Percentiles rank a stretch among this genome's conserved stretches.
Conservation (phyloP, 2,888 invertebrate species). For the Homarus gammarus region DNA sequence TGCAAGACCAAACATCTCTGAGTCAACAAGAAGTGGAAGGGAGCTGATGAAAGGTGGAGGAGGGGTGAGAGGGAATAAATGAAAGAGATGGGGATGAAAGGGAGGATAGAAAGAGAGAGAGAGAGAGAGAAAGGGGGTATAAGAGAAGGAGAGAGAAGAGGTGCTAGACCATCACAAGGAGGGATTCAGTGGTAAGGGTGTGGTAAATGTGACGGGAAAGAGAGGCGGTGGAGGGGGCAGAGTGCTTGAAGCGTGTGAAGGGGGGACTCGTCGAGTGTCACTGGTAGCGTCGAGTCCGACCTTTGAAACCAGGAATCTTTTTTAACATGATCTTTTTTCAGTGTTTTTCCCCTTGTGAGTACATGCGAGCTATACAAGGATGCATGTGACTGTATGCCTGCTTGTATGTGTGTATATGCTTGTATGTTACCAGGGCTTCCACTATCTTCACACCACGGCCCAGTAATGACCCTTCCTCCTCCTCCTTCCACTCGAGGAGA, state of each 20-base stretch:
- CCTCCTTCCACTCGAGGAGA: not conserved
- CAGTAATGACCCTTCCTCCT: not conserved
- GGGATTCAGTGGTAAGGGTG: not conserved
- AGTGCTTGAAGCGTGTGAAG: not conserved
- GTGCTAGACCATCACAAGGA: not conserved
- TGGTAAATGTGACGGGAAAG: not conserved
- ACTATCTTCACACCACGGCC: no score
- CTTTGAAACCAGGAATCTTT: no score
- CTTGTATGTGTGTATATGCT: no score
- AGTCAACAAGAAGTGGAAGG: no score
- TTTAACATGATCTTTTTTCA: no score
- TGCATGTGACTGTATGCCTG: no score
- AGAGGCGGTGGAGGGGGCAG: not conserved
- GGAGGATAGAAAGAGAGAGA: constrained; percentile 6
- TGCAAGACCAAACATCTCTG: no score
- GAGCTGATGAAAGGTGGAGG: no score
- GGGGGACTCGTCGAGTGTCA: not conserved
- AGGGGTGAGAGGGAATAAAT: no score
- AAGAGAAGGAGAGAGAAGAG: not conserved
- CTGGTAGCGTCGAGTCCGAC: not conserved
- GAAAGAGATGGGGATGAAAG: not conserved
- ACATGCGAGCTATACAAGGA: no score
- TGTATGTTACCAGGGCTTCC: no score
- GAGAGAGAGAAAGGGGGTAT: not conserved
- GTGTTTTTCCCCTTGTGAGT: no score